phyloP scores from a whole-genome alignment of 2,888 invertebrate genomes.

The Volucella bombylans region DNA sequence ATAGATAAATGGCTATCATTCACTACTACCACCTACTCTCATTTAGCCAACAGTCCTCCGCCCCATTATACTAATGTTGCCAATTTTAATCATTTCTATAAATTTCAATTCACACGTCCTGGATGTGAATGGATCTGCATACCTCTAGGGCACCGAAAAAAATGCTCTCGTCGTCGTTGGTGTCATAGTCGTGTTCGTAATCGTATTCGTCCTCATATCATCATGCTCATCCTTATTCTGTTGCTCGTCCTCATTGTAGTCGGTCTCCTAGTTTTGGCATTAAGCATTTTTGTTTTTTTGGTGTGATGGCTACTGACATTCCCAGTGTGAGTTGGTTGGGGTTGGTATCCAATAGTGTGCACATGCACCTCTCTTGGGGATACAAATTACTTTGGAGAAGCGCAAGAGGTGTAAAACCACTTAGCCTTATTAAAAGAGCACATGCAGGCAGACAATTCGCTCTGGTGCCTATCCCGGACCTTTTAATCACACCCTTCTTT shows the following conservation, averaged over 20 bases:
- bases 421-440: slow-evolving; percentile 71
- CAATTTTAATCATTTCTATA: slow-evolving; percentile 67
- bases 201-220: no score
- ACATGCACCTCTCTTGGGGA: slow-evolving; percentile 54
- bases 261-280: slow-evolving; percentile 41
- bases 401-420: slow-evolving; percentile 68
- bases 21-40: neutral
- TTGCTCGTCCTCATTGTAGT: neutral
- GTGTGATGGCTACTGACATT: slow-evolving; percentile 43
- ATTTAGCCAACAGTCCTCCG: slow-evolving; percentile 6
- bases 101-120: slow-evolving; percentile 59
- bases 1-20: slow-evolving; percentile 43
- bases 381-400: slow-evolving; percentile 50
- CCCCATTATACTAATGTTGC: neutral
- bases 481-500: slow-evolving; percentile 41
- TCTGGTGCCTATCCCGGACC: slow-evolving; percentile 47
- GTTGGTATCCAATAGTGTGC: slow-evolving; percentile 47
- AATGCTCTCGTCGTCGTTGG: no score
- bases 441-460: slow-evolving; percentile 14
- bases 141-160: slow-evolving; percentile 25
- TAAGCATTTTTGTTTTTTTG: neutral
- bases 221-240: no score
- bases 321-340: slow-evolving; percentile 3
- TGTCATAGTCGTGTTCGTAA: no score
- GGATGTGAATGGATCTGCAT: neutral